A percentile compares a stretch with the other conserved stretches of the same genome.
Conservation (phyloP, 1,140 invertebrate genomes). For the Helicorthomorpha holstii region DNA sequence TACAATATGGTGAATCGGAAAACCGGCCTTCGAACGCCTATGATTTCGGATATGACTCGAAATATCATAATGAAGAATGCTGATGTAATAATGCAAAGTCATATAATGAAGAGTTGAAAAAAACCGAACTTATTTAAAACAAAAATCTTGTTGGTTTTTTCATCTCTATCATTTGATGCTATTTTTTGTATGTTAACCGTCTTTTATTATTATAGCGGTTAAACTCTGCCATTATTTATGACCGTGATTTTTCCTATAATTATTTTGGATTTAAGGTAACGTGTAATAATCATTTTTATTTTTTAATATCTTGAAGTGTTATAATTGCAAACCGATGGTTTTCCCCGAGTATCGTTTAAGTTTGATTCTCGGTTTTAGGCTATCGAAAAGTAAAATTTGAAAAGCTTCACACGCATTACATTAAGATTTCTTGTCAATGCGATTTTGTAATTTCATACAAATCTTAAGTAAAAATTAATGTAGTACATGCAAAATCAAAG, state of each 20-base stretch:
- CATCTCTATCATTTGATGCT: no score
- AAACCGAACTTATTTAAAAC: no score
- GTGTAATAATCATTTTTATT: no score
- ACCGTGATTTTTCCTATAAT: constrained; percentile 92
- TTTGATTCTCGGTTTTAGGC: constrained; percentile 4
- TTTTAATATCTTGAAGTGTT: no score
- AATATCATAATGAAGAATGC: constrained; percentile 74
- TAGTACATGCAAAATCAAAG: no score
- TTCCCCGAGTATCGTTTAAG: not conserved
- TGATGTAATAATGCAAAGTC: constrained; percentile 32
- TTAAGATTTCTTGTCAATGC: no score
- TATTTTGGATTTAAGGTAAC: constrained; percentile 97
- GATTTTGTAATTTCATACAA: no score
- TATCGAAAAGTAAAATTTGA: no score
- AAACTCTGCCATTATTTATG: constrained; percentile 94
- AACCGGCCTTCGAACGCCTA: constrained; percentile 48
- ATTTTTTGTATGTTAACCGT: not conserved
- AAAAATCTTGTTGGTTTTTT: no score
- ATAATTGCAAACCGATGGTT: not conserved
- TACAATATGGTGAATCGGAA: constrained; percentile 55
- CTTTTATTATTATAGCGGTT: constrained; percentile 31
- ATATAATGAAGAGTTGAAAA: no score
- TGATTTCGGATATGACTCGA: constrained; percentile 72
- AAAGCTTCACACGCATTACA: no score
- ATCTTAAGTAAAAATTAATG: no score